A percentile compares a stretch with the other conserved stretches of the same genome.
phyloP scores from a whole-genome alignment of 2,797 vertebrate species.

The Hipposideros larvatus region DNA sequence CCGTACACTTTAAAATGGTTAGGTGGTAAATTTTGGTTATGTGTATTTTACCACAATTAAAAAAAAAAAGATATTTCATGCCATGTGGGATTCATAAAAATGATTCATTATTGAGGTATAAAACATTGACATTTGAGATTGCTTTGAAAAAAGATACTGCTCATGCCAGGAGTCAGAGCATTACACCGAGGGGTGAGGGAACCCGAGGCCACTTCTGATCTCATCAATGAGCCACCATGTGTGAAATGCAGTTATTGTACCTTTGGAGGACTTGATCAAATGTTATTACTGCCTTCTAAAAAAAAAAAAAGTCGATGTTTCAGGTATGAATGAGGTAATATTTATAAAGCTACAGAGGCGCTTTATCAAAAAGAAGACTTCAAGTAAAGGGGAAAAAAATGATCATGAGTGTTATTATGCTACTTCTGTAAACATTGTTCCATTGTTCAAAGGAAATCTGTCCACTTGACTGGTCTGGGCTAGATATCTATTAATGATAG shows the following conservation, averaged over 20 bases:
- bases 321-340: not conserved
- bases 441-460: conserved; percentile 40
- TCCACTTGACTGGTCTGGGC: not conserved
- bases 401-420: not conserved
- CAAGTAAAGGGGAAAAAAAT: conserved; percentile 6
- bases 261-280: conserved; percentile 15
- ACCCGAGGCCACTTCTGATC: not conserved
- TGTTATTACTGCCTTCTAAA: not conserved
- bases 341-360: not conserved
- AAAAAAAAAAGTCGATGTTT: not conserved
- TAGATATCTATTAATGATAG: conserved; percentile 41
- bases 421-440: conserved; percentile 36
- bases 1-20: not conserved
- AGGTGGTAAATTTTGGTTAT: not conserved
- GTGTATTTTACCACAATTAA: not conserved
- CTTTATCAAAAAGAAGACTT: conserved; percentile 41
- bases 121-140: not conserved
- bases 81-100: not conserved
- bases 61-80: not conserved
- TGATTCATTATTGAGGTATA: not conserved
- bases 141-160: conserved; percentile 16
- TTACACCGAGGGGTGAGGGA: not conserved
- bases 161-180: not conserved
- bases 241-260: not conserved
- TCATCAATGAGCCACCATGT: accelerated